Evolutionary conservation across 2,888 invertebrate genomes (phyloP), one percentile per base, ranked within the genome.

Genomic region (Melieria omissa): DNA sequence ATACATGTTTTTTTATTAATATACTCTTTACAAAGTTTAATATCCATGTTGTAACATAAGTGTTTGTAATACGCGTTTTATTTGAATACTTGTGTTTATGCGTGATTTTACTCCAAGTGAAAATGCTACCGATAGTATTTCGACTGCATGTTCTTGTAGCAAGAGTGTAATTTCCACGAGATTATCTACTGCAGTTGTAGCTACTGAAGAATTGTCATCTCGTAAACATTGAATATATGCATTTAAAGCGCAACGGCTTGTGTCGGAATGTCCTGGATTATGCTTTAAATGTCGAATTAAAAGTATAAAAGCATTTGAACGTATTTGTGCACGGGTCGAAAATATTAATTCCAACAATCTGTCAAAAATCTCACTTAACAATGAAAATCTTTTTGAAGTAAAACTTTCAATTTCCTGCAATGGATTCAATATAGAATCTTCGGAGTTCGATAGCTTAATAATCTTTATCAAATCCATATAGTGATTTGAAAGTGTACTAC

Each of bases 1-100:
- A 29, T 29, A 29, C 29, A 29, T 29, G 29, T 29, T 29, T 29
- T 29, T 29, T 29, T 3, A 29, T 29, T 29, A 29, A 29, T 29
- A 29, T 29, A 29, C 29, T 29, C 2, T 3, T 29, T 29, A 29
- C 29, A 29, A 41, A 57, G 49, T 46, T 67, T 88, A 95, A 88
- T 93, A 94, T 14, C 95, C 95, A 80, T 93, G 91, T 83, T 96
- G 96, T 78, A 93, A 89, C 86, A 95, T 95, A 74, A 97, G 89
- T 63, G 95, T 90, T 75, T 92, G 89, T 71, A 97, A 91, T 72
- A 94, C 93, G 83, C 94, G 94, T 71, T 92, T 91, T 76, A 97
- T 92, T 84, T 93, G 92, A 14, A 89, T 87, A 73, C 92, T 91
- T 0, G 94, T 93, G 78, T 94, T 94, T 71, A 94, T 89, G 72